Evolutionary conservation across 2,113 vertebrate species (phyloP), one percentile per base, ranked within the genome.

Genomic region (Notothenia coriiceps): DNA sequence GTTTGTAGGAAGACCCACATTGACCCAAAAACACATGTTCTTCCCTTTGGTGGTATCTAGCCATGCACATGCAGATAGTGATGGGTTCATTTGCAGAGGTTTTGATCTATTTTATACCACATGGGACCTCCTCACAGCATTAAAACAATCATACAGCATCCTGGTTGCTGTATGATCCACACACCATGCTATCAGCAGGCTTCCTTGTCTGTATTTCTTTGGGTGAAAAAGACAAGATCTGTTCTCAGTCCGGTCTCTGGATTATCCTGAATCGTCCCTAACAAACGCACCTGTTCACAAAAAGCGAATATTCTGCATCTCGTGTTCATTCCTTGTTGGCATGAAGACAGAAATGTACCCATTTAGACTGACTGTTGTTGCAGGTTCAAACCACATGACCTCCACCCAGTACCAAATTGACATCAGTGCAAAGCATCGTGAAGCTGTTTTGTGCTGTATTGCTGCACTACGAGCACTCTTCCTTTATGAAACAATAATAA

Each of bases 401-500:
- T 18, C 35, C 55, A 25, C 15, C 50, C 61, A 29, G 5, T 3
- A 7, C 4, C 54, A 12, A 55, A 63, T 29, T 29, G 64, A 14
- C 25, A 10, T 40, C 12, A 15, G 52, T 20, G 18, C 22, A 47
- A 40, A 66, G 29, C 54, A 20, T 20, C n/a, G 51, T n/a, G 15
- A 59, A 33, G 56, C 56, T 61, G 15, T 3, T 57, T 25, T 57
- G 13, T 57, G 25, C 56, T 65, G 54, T 11, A 80, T 6, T 49
- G 47, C 59, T 74, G 57, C 65, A 63, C 5, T 47, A 5, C 66
- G 6, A 33, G 12, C 18, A 14, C 8, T 46, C 0, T 29, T 57
- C 29, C 52, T 60, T 82, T 1, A 29, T 75, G 71, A 57, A 40
- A 63, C 51, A 22, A 29, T 52, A 13, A 70, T 59, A 68, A 54